Percentiles rank a stretch among this genome's conserved stretches.
Evolutionary conservation across 2,888 invertebrate genomes (phyloP).

Genomic region (Acanthosepion pharaonis): DNA sequence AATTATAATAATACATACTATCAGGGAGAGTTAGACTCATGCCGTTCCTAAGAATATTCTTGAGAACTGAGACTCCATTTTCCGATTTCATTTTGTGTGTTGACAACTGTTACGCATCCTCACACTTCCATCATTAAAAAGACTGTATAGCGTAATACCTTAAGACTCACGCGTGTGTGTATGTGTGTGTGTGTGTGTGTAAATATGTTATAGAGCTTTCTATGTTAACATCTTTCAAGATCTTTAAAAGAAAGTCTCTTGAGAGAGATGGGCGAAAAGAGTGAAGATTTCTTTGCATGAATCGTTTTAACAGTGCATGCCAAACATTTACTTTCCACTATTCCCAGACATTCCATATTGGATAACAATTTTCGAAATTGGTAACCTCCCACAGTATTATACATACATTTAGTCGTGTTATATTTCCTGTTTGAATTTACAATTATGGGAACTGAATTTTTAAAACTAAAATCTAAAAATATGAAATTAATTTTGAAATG

Average conservation of each 20-base stretch:
- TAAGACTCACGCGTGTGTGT: too few species aligned
- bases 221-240: too few species aligned
- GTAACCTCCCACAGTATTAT: not conserved
- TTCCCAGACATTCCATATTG: not conserved
- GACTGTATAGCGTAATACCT: too few species aligned
- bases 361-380: not conserved
- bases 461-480: not conserved
- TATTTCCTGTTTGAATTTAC: not conserved
- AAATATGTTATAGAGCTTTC: too few species aligned
- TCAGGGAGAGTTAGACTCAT: too few species aligned
- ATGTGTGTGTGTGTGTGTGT: too few species aligned
- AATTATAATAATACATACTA: too few species aligned
- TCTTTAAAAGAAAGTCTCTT: not conserved
- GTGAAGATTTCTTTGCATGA: not conserved
- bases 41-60: too few species aligned
- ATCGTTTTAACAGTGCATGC: not conserved
- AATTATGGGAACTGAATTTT: not conserved
- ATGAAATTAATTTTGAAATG: not conserved
- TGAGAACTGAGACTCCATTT: too few species aligned
- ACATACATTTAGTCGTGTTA: not conserved
- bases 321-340: not conserved
- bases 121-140: too few species aligned
- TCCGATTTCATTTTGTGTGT: too few species aligned
- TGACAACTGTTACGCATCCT: too few species aligned
- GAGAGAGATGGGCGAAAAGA: not conserved